A percentile compares a stretch with the other conserved stretches of the same genome.
phyloP scores from a whole-genome alignment of 2,888 invertebrate genomes.

The Luffia ferchaultella region DNA sequence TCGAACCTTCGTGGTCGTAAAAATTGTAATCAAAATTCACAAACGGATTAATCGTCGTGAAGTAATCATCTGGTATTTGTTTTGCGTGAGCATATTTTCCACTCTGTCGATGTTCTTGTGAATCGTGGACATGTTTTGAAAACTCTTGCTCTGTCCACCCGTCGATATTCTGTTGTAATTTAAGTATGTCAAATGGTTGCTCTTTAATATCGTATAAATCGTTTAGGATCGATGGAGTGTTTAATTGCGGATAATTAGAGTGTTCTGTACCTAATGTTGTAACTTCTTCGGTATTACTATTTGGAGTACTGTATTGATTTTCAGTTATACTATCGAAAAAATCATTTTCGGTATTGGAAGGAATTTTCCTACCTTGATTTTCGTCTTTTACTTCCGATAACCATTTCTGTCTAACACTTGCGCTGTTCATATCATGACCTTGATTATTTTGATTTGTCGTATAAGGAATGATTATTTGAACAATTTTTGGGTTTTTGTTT shows the following conservation, averaged over 20 bases:
- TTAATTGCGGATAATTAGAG: conserved; percentile 59
- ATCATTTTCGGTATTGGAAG: conserved; percentile 33
- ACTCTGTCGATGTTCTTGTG: conserved; percentile 58
- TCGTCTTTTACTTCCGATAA: conserved; percentile 31
- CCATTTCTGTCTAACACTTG: conserved; percentile 53
- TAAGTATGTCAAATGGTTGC: conserved; percentile 73
- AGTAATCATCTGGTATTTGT: conserved; percentile 79
- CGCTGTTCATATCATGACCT: conserved; percentile 27
- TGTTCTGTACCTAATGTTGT: conserved; percentile 46
- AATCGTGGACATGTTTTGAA: conserved; percentile 54
- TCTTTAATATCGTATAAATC: conserved; percentile 54
- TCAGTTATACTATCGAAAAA: conserved; percentile 26
- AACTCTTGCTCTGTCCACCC: conserved; percentile 85
- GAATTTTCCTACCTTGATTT: conserved; percentile 57
- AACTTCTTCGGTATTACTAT: conserved; percentile 26
- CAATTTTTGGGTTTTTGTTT: conserved; percentile 67
- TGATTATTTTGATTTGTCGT: conserved; percentile 53
- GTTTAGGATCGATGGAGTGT: conserved; percentile 34
- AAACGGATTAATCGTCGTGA: conserved; percentile 68
- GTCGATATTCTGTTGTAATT: conserved; percentile 83
- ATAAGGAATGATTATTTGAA: conserved; percentile 85
- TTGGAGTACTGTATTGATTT: conserved; percentile 31
- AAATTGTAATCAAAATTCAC: conserved; percentile 43
- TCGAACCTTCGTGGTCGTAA: conserved; percentile 55
- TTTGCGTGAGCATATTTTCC: conserved; percentile 72